Conservation (phyloP, 1,140 invertebrate species). For the Tetramorium alpestre region DNA sequence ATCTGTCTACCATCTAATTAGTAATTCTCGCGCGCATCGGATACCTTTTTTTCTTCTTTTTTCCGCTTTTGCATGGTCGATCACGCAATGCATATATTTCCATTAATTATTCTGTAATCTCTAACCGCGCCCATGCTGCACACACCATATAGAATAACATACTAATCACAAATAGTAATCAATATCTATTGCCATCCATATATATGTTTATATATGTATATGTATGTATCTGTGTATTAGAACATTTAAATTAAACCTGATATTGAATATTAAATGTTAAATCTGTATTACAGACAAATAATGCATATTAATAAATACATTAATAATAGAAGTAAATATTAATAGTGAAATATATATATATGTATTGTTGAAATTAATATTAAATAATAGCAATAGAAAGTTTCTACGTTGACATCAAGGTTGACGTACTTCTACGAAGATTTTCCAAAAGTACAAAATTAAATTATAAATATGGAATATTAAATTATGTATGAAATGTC, state of each 20-base stretch:
- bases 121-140: constrained; percentile 54
- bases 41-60: not conserved
- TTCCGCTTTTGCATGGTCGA: constrained; percentile 32
- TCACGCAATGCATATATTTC: constrained; percentile 61
- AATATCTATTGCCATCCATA: not conserved
- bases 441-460: not conserved
- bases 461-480: not conserved
- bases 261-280: not conserved
- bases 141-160: not conserved
- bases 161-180: constrained; percentile 28
- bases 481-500: not conserved
- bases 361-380: not conserved
- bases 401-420: not conserved
- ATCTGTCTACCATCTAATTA: not conserved
- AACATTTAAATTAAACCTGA: constrained; percentile 1
- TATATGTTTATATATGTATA: not conserved
- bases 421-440: not conserved
- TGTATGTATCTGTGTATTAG: not conserved
- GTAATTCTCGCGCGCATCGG: constrained; percentile 32
- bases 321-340: not conserved
- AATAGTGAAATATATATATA: not conserved
- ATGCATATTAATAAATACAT: not conserved
- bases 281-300: not conserved
- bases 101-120: constrained; percentile 65
- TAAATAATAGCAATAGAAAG: not conserved